phyloP scores from a whole-genome alignment of 2,888 invertebrate species.

The Acleris laterana region DNA sequence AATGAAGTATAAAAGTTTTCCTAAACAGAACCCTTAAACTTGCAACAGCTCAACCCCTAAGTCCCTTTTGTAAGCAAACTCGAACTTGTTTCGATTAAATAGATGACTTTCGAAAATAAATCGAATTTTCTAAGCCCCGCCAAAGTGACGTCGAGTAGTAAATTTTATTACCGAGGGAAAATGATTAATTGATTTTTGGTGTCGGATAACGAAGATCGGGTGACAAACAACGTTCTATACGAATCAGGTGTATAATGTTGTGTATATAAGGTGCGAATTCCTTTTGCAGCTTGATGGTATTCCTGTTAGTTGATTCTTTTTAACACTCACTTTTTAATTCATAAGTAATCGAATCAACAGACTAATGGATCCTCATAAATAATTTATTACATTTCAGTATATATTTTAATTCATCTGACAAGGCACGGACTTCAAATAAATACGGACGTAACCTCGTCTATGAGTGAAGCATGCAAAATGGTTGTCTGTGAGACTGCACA shows the following conservation, averaged over 20 bases:
- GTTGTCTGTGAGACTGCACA: too few relatives aligned
- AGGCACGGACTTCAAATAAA: too few relatives aligned
- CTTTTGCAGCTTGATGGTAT: neutral
- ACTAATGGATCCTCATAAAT: too few relatives aligned
- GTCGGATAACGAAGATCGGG: constrained; percentile 40
- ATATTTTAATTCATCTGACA: too few relatives aligned
- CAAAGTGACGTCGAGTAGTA: constrained; percentile 48
- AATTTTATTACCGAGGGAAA: constrained; percentile 51
- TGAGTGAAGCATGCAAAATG: too few relatives aligned
- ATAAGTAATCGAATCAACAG: too few relatives aligned
- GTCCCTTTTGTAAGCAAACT: constrained; percentile 47
- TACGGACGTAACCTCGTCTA: too few relatives aligned
- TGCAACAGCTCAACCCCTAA: constrained; percentile 38
- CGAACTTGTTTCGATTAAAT: constrained; percentile 61
- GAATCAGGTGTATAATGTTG: constrained; percentile 14
- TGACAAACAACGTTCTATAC: constrained; percentile 48
- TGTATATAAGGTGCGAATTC: neutral
- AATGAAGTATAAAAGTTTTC: too few relatives aligned
- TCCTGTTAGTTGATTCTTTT: neutral
- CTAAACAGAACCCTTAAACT: constrained; percentile 18
- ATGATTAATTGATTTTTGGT: constrained; percentile 55
- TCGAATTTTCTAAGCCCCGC: constrained; percentile 50
- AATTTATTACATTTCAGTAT: too few relatives aligned
- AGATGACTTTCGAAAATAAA: constrained; percentile 61
- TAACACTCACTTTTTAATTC: too few relatives aligned